phyloP scores from a whole-genome alignment of 2,113 vertebrate genomes.

The Marmota monax region DNA sequence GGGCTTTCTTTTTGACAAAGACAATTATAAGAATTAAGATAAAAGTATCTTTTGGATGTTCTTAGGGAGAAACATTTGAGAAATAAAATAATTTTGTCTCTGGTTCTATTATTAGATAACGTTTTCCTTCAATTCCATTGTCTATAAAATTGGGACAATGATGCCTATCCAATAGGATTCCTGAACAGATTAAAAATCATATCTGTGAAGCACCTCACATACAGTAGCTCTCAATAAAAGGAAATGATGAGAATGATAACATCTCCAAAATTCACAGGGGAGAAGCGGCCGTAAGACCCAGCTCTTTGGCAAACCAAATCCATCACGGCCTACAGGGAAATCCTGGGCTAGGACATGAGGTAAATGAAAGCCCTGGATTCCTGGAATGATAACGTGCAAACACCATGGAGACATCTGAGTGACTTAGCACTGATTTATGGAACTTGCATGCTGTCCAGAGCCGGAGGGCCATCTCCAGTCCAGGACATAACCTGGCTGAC shows the following conservation, averaged over 20 bases:
- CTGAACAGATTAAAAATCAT: slow-evolving; percentile 42
- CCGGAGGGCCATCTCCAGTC: neutral
- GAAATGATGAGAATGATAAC: neutral
- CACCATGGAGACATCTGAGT: slow-evolving; percentile 64
- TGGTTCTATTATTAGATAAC: neutral
- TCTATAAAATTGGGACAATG: slow-evolving; percentile 46
- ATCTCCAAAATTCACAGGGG: neutral
- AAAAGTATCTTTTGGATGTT: neutral
- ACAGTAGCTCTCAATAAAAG: slow-evolving; percentile 26
- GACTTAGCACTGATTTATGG: slow-evolving; percentile 70
- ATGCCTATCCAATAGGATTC: neutral
- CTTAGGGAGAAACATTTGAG: neutral
- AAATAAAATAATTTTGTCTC: slow-evolving; percentile 1
- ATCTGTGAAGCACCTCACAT: slow-evolving; percentile 27
- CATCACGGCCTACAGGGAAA: slow-evolving; percentile 34
- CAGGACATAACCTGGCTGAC: slow-evolving; percentile 8
- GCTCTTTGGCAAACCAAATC: slow-evolving; percentile 31
- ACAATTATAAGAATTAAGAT: neutral
- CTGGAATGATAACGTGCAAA: slow-evolving; percentile 36
- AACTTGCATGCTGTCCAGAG: neutral
- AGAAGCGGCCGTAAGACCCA: neutral
- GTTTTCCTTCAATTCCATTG: neutral
- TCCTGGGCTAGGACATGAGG: slow-evolving; percentile 1
- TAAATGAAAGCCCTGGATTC: slow-evolving; percentile 59
- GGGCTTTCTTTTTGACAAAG: neutral